Evolutionary conservation across 2,888 invertebrate species (phyloP).

Genomic region (Crematogaster levior): DNA sequence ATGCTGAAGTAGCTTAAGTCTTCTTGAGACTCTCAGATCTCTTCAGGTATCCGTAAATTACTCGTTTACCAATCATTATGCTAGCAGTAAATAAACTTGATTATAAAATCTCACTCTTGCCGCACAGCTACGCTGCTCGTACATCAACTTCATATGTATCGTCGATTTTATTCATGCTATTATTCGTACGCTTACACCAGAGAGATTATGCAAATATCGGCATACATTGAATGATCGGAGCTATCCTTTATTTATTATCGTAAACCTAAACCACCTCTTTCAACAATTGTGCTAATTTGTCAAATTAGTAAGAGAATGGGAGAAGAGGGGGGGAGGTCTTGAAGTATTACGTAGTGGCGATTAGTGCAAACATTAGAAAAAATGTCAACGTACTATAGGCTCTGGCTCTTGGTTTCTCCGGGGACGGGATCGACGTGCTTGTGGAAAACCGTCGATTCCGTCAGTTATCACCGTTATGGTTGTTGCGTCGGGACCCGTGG

Average conservation of each 20-base stretch:
- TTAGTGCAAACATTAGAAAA: conserved; percentile 49
- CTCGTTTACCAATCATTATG: conserved; percentile 80
- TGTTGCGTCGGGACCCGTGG: conserved; percentile 81
- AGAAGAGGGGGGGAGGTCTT: not conserved
- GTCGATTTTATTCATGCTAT: conserved; percentile 44
- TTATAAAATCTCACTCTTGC: conserved; percentile 67
- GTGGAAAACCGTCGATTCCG: not conserved
- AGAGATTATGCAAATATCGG: conserved; percentile 65
- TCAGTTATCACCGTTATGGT: conserved; percentile 63
- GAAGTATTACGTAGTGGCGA: conserved; percentile 40
- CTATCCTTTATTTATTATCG: conserved; percentile 64
- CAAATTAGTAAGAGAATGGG: conserved; percentile 59
- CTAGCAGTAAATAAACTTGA: conserved; percentile 79
- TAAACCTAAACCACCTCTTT: conserved; percentile 61
- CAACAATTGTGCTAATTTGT: conserved; percentile 72
- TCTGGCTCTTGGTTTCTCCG: conserved; percentile 4
- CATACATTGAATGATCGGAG: conserved; percentile 70
- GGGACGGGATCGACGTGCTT: conserved; percentile 5
- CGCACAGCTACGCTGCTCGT: conserved; percentile 70
- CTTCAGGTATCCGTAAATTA: conserved; percentile 65
- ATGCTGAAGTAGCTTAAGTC: conserved; percentile 19
- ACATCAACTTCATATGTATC: conserved; percentile 65
- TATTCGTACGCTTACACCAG: conserved; percentile 55
- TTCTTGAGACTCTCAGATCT: not conserved
- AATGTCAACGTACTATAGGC: conserved; percentile 41